Base-by-base conservation (phyloP, 2,113 vertebrate species). In the Romanogobio albipinnatus region DNA sequence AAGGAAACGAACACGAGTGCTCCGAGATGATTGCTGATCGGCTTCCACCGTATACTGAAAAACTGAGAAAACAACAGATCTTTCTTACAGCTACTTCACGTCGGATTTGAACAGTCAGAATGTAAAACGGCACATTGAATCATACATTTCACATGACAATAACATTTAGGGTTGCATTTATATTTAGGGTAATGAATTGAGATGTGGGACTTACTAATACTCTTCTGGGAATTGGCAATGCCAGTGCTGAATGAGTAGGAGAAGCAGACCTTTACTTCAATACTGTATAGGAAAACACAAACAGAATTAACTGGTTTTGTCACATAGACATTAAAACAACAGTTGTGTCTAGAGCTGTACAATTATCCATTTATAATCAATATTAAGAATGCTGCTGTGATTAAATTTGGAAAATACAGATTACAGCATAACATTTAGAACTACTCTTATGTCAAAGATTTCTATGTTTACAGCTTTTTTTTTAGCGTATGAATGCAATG, bases 261-360 rank as follows among this genome's bases (percentile, higher is more conserved):
- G 90, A 98, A 96, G 93, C 98, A 99, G 86, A 98, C 76, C 24
- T 95, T 90, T 86, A 97, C 95, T 17, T 94, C 92, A 70, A 97
- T 92, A 75, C 96, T 97, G 91, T 45, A 33, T 58, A 62, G 74
- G 87, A 80, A 86, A 49, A 86, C 56, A 78, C 59, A 85, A 22
- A 26, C 77, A 84, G 81, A 26, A 68, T 36, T 71, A 1, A 59
- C 11, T 66, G 56, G 45, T 14, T n/a, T 59, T 56, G 22, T 45
- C 58, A 64, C 9, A 64, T 26, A 15, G 26, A 10, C 17, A 75
- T 51, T 51, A 15, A 33, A 17, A 5, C 73, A 26, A n/a, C 5
- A 45, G 10, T 68, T 68, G 14, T 66, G 5, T 33, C 53, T 64
- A 64, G 24, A 14, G 61, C 61, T 29, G 61, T 71, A 66, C 13